Evolutionary conservation across 2,797 vertebrate species (phyloP).

Genomic region (Paratrypauchen microcephalus): DNA sequence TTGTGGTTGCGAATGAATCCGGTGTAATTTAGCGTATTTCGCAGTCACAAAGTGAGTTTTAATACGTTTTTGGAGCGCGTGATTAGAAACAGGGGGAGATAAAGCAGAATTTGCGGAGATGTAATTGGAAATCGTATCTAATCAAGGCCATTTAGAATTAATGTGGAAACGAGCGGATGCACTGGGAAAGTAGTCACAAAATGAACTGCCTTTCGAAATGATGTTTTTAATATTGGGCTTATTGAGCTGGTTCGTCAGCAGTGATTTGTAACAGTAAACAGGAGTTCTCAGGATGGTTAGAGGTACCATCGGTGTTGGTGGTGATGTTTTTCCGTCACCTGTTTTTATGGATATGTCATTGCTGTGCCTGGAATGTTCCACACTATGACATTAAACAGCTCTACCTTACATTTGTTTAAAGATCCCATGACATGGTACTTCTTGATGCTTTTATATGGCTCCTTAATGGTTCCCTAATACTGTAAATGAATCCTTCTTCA

Average conservation of each 20-base stretch:
- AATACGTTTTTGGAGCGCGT: constrained; percentile 4
- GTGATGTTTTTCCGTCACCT: background rate
- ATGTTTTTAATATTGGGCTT: background rate
- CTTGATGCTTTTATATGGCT: too few relatives aligned
- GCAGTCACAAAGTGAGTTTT: background rate
- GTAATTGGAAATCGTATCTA: constrained; percentile 20
- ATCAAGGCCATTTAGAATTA: constrained; percentile 6
- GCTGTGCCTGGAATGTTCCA: too few relatives aligned
- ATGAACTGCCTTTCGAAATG: constrained; percentile 1
- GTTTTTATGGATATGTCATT: too few relatives aligned
- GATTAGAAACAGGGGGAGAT: constrained; percentile 12
- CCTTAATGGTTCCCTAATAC: too few relatives aligned
- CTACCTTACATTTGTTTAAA: too few relatives aligned
- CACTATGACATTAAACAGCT: too few relatives aligned
- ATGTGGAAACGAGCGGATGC: constrained; percentile 3
- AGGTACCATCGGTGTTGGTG: background rate
- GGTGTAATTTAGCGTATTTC: background rate
- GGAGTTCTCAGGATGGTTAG: background rate
- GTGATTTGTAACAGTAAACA: background rate
- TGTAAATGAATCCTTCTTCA: too few relatives aligned
- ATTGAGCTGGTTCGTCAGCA: background rate
- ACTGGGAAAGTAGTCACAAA: background rate
- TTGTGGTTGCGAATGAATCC: background rate
- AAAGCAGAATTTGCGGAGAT: constrained; percentile 12
- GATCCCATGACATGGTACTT: too few relatives aligned